phyloP scores from a whole-genome alignment of 2,113 vertebrate species.

The Calidris pygmaea region DNA sequence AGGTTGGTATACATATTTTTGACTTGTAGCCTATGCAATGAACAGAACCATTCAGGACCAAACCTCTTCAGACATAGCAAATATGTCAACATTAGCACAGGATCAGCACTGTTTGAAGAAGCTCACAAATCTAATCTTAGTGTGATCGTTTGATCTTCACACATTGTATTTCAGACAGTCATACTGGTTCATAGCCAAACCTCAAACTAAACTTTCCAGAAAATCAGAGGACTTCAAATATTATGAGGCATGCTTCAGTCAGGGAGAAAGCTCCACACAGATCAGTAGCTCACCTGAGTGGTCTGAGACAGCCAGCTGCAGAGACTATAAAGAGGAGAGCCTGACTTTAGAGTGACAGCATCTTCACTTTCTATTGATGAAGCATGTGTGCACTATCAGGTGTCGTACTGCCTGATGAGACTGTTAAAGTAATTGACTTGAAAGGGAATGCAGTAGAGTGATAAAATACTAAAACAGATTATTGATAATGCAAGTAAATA shows the following conservation, averaged over 20 bases:
- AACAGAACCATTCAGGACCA: background rate
- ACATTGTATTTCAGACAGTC: background rate
- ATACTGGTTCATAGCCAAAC: background rate
- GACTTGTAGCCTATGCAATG: background rate
- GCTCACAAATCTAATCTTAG: background rate
- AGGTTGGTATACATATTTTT: background rate
- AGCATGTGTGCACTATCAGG: background rate
- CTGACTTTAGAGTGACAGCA: background rate
- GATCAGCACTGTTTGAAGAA: background rate
- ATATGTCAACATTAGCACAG: background rate
- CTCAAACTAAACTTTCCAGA: background rate
- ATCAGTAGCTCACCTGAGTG: background rate
- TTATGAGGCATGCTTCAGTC: background rate
- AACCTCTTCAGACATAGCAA: background rate
- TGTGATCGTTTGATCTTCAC: background rate
- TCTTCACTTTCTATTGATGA: background rate
- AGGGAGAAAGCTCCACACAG: background rate
- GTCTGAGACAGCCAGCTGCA: background rate
- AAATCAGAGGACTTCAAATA: background rate
- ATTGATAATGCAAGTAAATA: constrained; percentile 46
- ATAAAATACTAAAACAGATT: constrained; percentile 36
- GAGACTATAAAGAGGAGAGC: background rate
- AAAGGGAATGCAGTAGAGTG: background rate
- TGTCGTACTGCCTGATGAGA: background rate
- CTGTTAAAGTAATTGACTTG: constrained; percentile 17